A percentile compares a stretch with the other conserved stretches of the same genome.
These are phyloP conservation scores for Frankliniella fusca DNA, from an alignment of 2,888 invertebrate species.

Conservation along the genomic window DNA sequence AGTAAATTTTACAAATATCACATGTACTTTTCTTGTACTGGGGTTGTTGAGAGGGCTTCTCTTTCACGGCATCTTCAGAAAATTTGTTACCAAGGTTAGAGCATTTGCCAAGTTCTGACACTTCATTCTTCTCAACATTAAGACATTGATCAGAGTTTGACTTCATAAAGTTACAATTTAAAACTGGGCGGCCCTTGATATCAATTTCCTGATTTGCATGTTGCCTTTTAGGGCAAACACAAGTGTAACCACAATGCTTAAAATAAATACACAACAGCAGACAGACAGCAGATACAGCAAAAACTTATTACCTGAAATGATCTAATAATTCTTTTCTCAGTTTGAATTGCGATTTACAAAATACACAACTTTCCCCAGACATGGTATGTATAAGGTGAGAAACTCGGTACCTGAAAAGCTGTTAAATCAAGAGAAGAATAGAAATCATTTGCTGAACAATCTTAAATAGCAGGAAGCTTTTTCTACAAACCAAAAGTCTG, in stretches of 20 bases:
- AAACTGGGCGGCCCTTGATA: slow-evolving; percentile 44
- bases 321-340: slow-evolving; percentile 58
- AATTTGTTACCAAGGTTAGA: too few relatives aligned
- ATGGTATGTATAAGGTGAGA: not conserved
- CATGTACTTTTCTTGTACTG: too few relatives aligned
- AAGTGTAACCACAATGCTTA: slow-evolving; percentile 11
- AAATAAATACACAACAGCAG: too few relatives aligned
- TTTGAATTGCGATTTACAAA: slow-evolving; percentile 55
- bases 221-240: slow-evolving; percentile 50
- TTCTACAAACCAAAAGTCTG: not conserved
- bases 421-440: not conserved
- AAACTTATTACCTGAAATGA: slow-evolving; percentile 55
- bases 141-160: too few relatives aligned
- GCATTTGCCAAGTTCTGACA: too few relatives aligned
- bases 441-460: not conserved
- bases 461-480: not conserved
- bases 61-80: too few relatives aligned
- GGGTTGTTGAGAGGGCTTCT: too few relatives aligned
- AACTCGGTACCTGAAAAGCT: not conserved
- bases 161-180: too few relatives aligned
- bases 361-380: slow-evolving; percentile 49
- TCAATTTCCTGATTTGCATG: slow-evolving; percentile 61
- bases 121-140: too few relatives aligned
- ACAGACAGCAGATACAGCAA: not conserved
- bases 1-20: slow-evolving; percentile 58